Evolutionary conservation across 2,797 vertebrate species (phyloP), one percentile per base, ranked within the genome.

Genomic region (Numenius phaeopus): DNA sequence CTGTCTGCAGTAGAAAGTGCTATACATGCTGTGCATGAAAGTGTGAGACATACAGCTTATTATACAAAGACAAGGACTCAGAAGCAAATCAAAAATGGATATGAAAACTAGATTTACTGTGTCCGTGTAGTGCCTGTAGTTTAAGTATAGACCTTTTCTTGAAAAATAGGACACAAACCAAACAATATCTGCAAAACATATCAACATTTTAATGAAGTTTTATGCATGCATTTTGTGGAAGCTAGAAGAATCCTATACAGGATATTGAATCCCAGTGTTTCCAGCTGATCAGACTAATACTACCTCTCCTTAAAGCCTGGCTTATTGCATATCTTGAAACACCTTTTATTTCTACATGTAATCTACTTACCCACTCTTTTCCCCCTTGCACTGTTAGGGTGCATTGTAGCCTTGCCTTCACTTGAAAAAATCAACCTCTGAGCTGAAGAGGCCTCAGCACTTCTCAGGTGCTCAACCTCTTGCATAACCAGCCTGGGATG

Each of bases 391-490:
- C 39, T 76, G 16, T 71, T 78, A 30, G 29, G 19, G 15, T 64
- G 32, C 26, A 52, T 46, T 78, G 32, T 40, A 42, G 18, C 10
- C 44, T 55, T 82, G 39, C 7, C 19, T 92, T 92, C 14, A 17
- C 50, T 47, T 69, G n/a, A 59, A 52, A 87, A 88, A 87, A 76
- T 32, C 5, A 69, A 72, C 2, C 3, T 42, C 40, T 10, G 16
- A 75, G 49, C 32, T 66, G 42, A 75, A 94, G 49, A 78, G 65
- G 21, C 58, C 37, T 72, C 32, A 47, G 54, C 42, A 26, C 39
- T 79, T 85, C 40, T 84, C 81, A 96, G 89, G 89, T 95, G 84
- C 71, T 91, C 16, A 12, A 8, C 23, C 82, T 79, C 64, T 89
- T 3, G 1, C 26, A 54, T 49, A 95, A 27, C 44, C 89, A 92